Percentiles rank a stretch among this genome's conserved stretches.
Conservation (phyloP, 2,797 vertebrate species). For the Dermochelys coriacea region DNA sequence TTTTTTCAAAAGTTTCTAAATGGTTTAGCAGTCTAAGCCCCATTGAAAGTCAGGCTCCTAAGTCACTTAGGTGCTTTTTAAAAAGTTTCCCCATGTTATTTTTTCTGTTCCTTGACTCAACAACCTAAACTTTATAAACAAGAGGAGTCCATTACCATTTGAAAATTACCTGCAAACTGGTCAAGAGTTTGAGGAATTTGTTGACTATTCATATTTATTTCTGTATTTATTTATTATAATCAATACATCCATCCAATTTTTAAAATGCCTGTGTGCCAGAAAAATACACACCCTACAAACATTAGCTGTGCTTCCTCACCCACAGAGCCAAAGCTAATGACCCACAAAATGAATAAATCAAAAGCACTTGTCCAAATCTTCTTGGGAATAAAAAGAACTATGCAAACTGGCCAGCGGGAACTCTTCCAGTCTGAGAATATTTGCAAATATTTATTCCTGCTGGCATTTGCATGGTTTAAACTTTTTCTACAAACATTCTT, state of each 20-base stretch:
- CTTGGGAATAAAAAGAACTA: not conserved
- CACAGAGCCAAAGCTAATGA: not conserved
- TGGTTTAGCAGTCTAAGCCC: not conserved
- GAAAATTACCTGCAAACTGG: not conserved
- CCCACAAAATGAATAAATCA: not conserved
- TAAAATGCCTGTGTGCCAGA: not conserved
- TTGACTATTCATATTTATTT: not conserved
- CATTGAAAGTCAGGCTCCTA: not conserved
- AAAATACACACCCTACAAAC: not conserved
- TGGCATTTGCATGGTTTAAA: not conserved
- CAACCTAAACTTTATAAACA: not conserved
- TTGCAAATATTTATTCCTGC: not conserved
- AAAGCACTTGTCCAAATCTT: not conserved
- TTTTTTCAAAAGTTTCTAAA: not conserved
- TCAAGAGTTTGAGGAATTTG: not conserved
- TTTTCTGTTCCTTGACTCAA: not conserved
- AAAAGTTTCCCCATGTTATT: not conserved
- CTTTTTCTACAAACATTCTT: not conserved
- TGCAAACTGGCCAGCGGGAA: not conserved
- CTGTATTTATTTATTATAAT: not conserved
- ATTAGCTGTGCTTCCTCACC: not conserved
- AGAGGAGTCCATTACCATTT: not conserved
- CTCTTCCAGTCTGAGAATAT: not conserved
- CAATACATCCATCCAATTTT: not conserved
- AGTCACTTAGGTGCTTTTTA: no score